These are phyloP conservation scores for Aptenodytes forsteri DNA, from an alignment of 2,113 vertebrate genomes.

Conservation along the genomic window DNA sequence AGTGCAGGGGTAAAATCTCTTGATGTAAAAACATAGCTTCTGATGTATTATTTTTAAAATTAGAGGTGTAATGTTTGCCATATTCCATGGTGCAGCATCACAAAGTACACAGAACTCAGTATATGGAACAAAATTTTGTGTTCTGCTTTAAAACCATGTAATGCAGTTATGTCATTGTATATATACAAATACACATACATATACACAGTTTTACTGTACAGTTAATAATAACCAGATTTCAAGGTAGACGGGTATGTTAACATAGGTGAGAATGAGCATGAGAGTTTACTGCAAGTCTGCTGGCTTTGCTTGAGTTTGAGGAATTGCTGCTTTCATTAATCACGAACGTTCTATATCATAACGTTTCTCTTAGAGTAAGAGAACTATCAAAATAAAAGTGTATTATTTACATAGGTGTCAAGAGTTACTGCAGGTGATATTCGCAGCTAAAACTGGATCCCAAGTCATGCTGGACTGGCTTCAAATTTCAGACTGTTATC, in stretches of 20 bases:
- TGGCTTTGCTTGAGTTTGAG: neutral
- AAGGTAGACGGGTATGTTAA: neutral
- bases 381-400: neutral
- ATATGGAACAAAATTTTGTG: neutral
- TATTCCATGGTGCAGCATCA: neutral
- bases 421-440: neutral
- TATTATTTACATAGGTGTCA: neutral
- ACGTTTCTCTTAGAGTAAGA: neutral
- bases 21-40: neutral
- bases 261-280: neutral
- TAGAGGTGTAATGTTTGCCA: neutral
- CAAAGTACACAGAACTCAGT: neutral
- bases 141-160: neutral
- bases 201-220: neutral
- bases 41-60: neutral
- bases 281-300: neutral
- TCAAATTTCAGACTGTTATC: conserved; percentile 6
- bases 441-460: neutral
- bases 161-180: neutral
- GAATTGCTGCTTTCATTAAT: neutral
- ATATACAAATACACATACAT: neutral
- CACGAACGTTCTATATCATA: neutral
- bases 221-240: neutral
- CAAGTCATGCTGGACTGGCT: neutral
- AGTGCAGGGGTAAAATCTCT: neutral